These are phyloP conservation scores for Mustela nigripes DNA, from an alignment of 2,113 vertebrate genomes.

Conservation along the genomic window DNA sequence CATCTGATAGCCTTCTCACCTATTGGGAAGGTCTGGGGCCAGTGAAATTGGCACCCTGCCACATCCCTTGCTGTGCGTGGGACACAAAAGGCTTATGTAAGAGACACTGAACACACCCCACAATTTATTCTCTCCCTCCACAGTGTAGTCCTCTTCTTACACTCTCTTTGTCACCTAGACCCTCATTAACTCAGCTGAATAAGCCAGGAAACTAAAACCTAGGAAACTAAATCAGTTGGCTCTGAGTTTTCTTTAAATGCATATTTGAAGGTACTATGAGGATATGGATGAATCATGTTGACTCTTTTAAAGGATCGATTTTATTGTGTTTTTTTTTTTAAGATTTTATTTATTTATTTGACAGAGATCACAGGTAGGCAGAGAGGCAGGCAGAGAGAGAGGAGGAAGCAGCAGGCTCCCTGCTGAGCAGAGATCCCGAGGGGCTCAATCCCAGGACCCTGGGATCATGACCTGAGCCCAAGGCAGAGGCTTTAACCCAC, in stretches of 20 bases:
- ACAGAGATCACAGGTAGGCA: too few species aligned
- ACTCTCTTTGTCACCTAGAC: background rate
- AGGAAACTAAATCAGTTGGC: background rate
- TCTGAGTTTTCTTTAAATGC: constrained; percentile 6
- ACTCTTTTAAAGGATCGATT: background rate
- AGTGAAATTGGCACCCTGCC: background rate
- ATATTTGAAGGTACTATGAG: background rate
- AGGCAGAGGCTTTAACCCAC: too few species aligned
- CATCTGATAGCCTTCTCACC: background rate
- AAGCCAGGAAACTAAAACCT: constrained; percentile 7
- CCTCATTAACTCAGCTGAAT: background rate
- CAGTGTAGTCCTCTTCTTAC: background rate
- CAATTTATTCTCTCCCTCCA: background rate
- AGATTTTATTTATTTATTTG: too few species aligned
- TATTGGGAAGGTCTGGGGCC: background rate
- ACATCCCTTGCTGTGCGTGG: background rate
- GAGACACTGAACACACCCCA: background rate
- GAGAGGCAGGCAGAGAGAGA: too few species aligned
- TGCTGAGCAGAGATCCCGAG: too few species aligned
- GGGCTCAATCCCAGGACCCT: too few species aligned
- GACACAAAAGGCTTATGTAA: background rate
- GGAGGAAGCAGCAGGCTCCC: too few species aligned
- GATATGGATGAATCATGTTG: background rate
- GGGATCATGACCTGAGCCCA: too few species aligned
- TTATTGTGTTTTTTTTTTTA: background rate